Evolutionary conservation across 2,888 invertebrate species (phyloP).

Genomic region (Thereva nobilitata): DNA sequence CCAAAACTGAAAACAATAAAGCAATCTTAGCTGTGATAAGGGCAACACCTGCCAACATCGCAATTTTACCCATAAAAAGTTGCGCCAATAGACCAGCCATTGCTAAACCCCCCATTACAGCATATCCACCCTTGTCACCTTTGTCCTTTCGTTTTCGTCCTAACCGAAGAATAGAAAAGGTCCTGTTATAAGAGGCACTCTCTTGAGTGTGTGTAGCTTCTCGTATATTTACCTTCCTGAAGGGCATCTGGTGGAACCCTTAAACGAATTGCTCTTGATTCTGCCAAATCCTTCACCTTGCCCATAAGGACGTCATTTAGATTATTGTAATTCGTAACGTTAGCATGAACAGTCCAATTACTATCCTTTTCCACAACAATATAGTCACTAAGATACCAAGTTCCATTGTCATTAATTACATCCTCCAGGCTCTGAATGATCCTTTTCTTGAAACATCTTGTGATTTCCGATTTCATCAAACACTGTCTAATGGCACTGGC

Average conservation of each 20-base stretch:
- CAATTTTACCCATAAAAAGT: constrained; percentile 70
- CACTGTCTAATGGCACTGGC: constrained; percentile 48
- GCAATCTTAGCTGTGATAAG: constrained; percentile 70
- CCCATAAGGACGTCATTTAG: constrained; percentile 24
- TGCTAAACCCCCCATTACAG: constrained; percentile 66
- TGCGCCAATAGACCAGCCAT: constrained; percentile 64
- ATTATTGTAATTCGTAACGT: constrained; percentile 15
- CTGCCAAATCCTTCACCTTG: constrained; percentile 50
- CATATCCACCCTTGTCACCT: constrained; percentile 59
- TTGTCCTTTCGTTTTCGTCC: constrained; percentile 62
- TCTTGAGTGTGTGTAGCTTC: neutral
- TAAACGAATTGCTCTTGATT: constrained; percentile 57
- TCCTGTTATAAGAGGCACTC: constrained; percentile 2
- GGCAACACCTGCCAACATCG: constrained; percentile 69
- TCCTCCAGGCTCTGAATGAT: constrained; percentile 56
- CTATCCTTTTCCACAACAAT: constrained; percentile 49
- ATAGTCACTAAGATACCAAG: constrained; percentile 53
- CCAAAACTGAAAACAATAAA: constrained; percentile 64
- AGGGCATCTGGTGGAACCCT: constrained; percentile 51
- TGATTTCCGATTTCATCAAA: constrained; percentile 44
- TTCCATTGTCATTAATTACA: constrained; percentile 54
- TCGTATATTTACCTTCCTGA: constrained; percentile 44
- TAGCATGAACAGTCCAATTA: constrained; percentile 32
- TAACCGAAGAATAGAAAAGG: constrained; percentile 43
- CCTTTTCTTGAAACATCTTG: constrained; percentile 58